Base-by-base conservation (phyloP, 1,140 invertebrate species). In the Luehdorfia chinensis region DNA sequence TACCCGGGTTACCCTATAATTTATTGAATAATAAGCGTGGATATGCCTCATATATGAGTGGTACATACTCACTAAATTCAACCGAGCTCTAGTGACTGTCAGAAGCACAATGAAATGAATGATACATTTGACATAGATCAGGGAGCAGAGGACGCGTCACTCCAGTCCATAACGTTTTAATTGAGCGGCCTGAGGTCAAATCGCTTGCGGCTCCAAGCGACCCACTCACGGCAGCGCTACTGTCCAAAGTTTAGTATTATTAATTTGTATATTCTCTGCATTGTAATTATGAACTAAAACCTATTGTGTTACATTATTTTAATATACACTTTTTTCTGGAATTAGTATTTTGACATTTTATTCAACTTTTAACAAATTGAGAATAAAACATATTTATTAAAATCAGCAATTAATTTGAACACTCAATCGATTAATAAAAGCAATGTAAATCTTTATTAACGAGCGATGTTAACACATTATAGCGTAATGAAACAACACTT, bases 151-250 rank as follows among this genome's bases (percentile, higher is more conserved):
- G 45, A 39, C 37, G 36, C 19, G 37, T 18, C 31, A 15, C 41
- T 47, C 45, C 49, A 12, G 28, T 47, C 45, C 51, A 45, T 49
- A 59, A 57, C 59, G 66, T 77, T 78, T 76, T 81, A 80, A 84
- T 83, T 83, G 75, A 78, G 53, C 53, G 69, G 66, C 56, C 75
- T 69, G 74, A 85, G 81, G 81, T 85, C 81, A 80, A 80, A 85
- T 83, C 75, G 80, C 74, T 85, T 85, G 76, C 47, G 56, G 56
- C 61, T 59, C 55, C 58, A 33, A 52, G 6, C n/a, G 54, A 60
- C 50, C 25, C 53, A 62, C 50, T 36, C 47, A 47, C 32, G 11
- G 18, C 18, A 37, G 9, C 34, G 34, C 34, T 37, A 21, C 9
- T 37, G 9, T 36, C 11, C 16, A 37, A 37, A 23, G 11, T 21